Conservation (phyloP, 2,113 vertebrate species). For the Excalfactoria chinensis region DNA sequence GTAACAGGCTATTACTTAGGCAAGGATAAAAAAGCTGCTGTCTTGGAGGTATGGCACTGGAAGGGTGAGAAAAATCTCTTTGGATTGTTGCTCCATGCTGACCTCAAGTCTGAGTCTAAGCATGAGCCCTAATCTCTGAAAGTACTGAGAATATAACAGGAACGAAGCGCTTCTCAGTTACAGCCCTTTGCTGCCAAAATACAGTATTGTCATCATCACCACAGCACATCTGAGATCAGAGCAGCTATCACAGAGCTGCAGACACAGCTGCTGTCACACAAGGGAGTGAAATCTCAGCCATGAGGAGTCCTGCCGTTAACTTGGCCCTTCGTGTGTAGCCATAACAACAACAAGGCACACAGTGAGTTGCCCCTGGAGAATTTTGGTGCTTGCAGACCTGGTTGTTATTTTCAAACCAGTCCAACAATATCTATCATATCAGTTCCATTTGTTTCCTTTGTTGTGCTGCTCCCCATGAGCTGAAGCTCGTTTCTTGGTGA, state of each 20-base stretch:
- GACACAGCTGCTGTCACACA: background rate
- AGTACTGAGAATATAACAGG: background rate
- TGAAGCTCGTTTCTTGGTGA: background rate
- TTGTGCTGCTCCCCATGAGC: background rate
- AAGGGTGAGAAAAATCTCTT: background rate
- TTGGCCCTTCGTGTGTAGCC: background rate
- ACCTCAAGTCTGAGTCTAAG: background rate
- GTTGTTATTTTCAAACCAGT: accelerated
- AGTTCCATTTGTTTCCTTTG: background rate
- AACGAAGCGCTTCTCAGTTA: background rate
- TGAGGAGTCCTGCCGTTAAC: background rate
- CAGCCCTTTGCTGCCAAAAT: background rate
- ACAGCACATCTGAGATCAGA: background rate
- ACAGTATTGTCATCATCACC: background rate
- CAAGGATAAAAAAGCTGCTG: background rate
- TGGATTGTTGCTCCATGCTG: accelerated
- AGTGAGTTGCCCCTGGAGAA: accelerated
- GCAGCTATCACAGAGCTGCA: background rate
- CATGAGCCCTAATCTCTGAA: background rate
- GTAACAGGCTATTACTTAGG: background rate
- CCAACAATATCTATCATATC: background rate
- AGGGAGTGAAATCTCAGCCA: background rate
- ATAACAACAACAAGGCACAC: background rate
- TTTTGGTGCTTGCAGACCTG: background rate
- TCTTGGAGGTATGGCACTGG: background rate